Evolutionary conservation across 2,888 invertebrate genomes (phyloP).

Genomic region (Drosophila mulleri): DNA sequence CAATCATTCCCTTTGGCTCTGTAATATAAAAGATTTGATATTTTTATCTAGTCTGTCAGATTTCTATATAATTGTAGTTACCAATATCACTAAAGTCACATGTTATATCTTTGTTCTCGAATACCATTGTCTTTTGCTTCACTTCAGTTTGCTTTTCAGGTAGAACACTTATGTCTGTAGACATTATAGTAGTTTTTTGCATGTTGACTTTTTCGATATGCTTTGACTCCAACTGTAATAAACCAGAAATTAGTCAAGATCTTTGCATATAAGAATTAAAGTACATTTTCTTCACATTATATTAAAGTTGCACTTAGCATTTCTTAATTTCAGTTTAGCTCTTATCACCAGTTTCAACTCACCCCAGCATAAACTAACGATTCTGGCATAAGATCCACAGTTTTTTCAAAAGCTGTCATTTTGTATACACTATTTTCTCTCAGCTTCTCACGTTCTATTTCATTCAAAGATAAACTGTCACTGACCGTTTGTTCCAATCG

Average conservation of each 20-base stretch:
- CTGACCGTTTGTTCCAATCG: slow-evolving; percentile 12
- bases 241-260: not conserved
- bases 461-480: slow-evolving; percentile 49
- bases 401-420: slow-evolving; percentile 45
- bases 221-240: slow-evolving; percentile 17
- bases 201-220: not conserved
- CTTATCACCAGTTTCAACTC: slow-evolving; percentile 3
- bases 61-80: slow-evolving; percentile 13
- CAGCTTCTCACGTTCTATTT: slow-evolving; percentile 39
- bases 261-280: not conserved
- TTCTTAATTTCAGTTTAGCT: not conserved
- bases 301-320: not conserved
- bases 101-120: slow-evolving; percentile 38
- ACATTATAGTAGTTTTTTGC: slow-evolving; percentile 5
- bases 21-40: not conserved
- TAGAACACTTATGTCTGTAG: slow-evolving; percentile 21
- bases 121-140: slow-evolving; percentile 33
- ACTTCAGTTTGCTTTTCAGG: not conserved
- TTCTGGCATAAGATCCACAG: slow-evolving; percentile 53
- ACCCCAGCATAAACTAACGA: slow-evolving; percentile 10
- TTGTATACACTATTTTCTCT: slow-evolving; percentile 35
- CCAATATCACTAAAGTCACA: slow-evolving; percentile 45
- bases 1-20: slow-evolving; percentile 27
- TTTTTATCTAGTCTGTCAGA: not conserved
- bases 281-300: not conserved